Evolutionary conservation across 2,888 invertebrate genomes (phyloP), one percentile per base, ranked within the genome.

Genomic region (Drosophila basisetae): DNA sequence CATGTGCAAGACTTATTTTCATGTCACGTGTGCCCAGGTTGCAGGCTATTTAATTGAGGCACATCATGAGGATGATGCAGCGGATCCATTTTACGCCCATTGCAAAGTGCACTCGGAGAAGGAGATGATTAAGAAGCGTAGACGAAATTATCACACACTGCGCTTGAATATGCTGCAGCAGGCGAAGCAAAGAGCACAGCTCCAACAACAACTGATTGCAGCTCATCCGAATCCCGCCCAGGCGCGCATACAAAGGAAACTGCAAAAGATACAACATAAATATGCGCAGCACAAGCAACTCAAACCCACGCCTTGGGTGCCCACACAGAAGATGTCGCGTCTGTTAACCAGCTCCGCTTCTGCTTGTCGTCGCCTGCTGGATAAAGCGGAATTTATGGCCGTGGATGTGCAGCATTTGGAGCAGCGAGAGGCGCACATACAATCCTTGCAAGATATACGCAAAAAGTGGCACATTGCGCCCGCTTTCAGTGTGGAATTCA

Each of bases 11-110:
- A 98, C 97, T 0, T 98, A 97, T 94, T 99, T 99, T 93, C 99
- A 99, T 93, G 99, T 99, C 49, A 99, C 99, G 16, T 99, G 99
- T 94, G 99, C 99, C 1, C 99, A 99, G 94, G 95, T 97, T 39
- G 97, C 98, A 86, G 99, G 99, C 0, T 94, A 98, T 60, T 93
- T 99, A 56, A 98, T 98, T 0, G 99, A 99, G 93, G 98, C 98
- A 0, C 97, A 97, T 92, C 96, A 96, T 0, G 97, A 97, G 90
- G 97, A 97, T 92, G 97, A 97, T 88, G 97, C 97, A 88, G 98
- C 98, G 0, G 99, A 99, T 94, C 99, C 99, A 0, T 99, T 98
- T 93, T 99, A 98, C 93, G 99, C 99, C 0, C 98, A 99, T 92
- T 99, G 99, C 92, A 97, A 97, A 92, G 94, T 98, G 55, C 99